Evolutionary conservation across 2,113 vertebrate genomes (phyloP).

Genomic region (Chlamydotis undulata): DNA sequence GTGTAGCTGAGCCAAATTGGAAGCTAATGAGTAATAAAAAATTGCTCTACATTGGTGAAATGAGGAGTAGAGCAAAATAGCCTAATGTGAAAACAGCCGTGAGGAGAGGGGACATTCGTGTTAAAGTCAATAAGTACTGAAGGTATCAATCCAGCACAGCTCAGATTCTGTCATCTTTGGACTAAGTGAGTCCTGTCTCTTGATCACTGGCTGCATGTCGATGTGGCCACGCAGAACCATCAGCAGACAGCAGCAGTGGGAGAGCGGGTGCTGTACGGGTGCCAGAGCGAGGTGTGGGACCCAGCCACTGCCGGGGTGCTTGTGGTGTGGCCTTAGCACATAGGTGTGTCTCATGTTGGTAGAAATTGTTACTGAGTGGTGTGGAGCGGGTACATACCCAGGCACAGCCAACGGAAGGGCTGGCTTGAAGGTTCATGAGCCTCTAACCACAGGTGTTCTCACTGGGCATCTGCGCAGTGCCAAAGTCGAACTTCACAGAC

Average conservation of each 20-base stretch:
- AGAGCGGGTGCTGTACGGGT: accelerated
- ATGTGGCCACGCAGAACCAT: accelerated
- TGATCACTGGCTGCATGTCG: accelerated
- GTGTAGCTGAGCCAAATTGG: slow-evolving; percentile 15
- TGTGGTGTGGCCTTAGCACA: too few relatives aligned
- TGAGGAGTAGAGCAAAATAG: neutral
- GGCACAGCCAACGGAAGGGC: too few relatives aligned
- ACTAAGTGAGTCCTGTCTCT: neutral
- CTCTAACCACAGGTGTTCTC: neutral
- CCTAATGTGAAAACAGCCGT: neutral
- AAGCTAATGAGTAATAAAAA: slow-evolving; percentile 21
- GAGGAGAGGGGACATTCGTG: neutral
- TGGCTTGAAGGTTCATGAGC: neutral
- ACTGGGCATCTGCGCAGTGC: too few relatives aligned
- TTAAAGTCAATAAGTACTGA: neutral
- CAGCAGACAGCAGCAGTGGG: neutral
- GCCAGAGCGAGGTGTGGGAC: neutral
- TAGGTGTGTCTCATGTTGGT: too few relatives aligned
- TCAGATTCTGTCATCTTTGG: neutral
- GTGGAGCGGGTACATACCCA: too few relatives aligned
- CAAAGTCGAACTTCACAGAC: neutral
- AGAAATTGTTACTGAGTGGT: too few relatives aligned
- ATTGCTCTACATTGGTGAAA: neutral
- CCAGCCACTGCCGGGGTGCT: accelerated
- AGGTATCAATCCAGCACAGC: neutral